Evolutionary conservation across 2,888 invertebrate species (phyloP).

Genomic region (Himalopsyche tibetana): DNA sequence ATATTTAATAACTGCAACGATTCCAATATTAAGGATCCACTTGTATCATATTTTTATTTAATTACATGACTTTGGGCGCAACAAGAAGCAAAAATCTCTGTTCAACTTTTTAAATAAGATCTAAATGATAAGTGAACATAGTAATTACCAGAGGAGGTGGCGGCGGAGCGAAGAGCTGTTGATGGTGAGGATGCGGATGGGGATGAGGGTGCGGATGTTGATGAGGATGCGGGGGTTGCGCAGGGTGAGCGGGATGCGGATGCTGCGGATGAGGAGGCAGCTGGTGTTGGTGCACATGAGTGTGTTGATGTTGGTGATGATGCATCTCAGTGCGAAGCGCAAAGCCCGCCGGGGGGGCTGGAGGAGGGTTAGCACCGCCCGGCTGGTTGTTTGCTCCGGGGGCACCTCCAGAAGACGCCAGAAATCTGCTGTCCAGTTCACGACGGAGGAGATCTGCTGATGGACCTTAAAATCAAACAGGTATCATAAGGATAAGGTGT

Average conservation of each 20-base stretch:
- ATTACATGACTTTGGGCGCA: no score
- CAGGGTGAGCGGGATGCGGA: slow-evolving; percentile 70
- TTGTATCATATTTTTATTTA: no score
- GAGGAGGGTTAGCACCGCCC: slow-evolving; percentile 72
- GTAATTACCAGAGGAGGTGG: slow-evolving; percentile 82
- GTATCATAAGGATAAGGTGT: background rate
- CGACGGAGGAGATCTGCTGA: slow-evolving; percentile 89
- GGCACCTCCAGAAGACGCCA: slow-evolving; percentile 87
- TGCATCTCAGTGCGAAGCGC: slow-evolving; percentile 90
- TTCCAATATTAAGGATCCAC: no score
- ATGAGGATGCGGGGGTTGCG: slow-evolving; percentile 69
- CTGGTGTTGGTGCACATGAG: slow-evolving; percentile 92
- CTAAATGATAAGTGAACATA: background rate
- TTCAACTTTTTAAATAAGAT: no score
- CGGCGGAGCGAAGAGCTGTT: slow-evolving; percentile 72
- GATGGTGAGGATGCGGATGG: slow-evolving; percentile 67
- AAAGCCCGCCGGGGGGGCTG: slow-evolving; percentile 75
- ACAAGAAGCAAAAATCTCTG: no score
- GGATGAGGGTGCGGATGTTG: slow-evolving; percentile 66
- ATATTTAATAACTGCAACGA: no score
- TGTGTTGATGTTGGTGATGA: slow-evolving; percentile 95
- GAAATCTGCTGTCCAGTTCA: slow-evolving; percentile 92
- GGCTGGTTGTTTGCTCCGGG: slow-evolving; percentile 67
- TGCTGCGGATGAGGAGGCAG: slow-evolving; percentile 81
- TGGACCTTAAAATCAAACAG: slow-evolving; percentile 70